Evolutionary conservation across 2,113 vertebrate species (phyloP).

Genomic region (Junco hyemalis): DNA sequence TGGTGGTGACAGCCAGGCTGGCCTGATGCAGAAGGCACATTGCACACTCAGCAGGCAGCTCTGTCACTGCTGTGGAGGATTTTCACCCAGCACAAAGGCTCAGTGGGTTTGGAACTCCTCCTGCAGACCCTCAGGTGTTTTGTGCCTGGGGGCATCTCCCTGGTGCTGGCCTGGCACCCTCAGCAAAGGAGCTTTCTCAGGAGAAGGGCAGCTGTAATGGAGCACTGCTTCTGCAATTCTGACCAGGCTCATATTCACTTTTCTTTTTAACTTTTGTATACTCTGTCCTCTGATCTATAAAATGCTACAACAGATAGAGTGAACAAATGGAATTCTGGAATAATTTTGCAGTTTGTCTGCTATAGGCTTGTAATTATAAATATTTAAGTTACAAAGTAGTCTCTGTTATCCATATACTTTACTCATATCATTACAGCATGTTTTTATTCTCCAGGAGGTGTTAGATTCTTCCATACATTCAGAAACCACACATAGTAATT

Average conservation of each 20-base stretch:
- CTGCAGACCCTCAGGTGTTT: neutral
- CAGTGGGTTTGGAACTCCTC: neutral
- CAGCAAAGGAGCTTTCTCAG: neutral
- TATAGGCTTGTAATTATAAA: neutral
- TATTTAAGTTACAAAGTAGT: neutral
- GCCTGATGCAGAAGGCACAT: accelerated
- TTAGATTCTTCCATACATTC: neutral
- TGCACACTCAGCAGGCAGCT: neutral
- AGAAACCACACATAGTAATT: neutral
- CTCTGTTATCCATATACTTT: neutral
- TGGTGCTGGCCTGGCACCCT: neutral
- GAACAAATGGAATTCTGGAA: neutral
- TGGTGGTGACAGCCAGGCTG: neutral
- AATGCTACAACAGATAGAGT: neutral
- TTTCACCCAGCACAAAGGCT: neutral
- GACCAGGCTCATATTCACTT: neutral
- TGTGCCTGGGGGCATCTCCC: neutral
- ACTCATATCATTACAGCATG: neutral
- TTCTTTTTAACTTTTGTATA: neutral
- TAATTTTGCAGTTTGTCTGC: neutral
- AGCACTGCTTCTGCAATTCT: neutral
- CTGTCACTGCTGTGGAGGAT: accelerated
- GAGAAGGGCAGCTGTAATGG: neutral
- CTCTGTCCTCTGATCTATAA: neutral
- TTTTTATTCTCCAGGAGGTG: neutral